Evolutionary conservation across 92 coral and sea anemone genomes (phyloP).

Genomic region (Siderastrea radians): DNA sequence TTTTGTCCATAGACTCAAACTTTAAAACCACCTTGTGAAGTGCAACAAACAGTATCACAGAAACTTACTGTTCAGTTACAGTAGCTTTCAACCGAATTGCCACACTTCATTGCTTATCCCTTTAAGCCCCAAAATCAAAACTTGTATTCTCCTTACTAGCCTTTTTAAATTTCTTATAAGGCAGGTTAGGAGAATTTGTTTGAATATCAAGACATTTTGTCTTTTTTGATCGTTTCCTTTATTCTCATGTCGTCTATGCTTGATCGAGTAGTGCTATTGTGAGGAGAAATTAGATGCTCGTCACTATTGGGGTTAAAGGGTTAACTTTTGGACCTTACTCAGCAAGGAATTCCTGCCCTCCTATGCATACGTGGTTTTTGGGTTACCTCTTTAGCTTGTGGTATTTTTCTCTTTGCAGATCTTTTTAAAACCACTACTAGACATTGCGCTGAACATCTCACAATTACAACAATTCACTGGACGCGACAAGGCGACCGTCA

Average conservation of each 20-base stretch:
- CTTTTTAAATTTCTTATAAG: no score
- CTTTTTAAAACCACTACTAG: constrained; percentile 86
- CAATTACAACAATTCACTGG: constrained; percentile 89
- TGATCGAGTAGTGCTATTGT: no score
- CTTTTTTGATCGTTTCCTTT: no score
- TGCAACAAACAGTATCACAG: neutral
- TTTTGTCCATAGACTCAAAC: no score
- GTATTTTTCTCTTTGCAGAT: constrained; percentile 56
- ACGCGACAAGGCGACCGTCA: constrained; percentile 89
- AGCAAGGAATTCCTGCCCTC: no score
- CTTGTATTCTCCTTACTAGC: neutral
- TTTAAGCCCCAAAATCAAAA: neutral
- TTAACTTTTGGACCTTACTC: no score
- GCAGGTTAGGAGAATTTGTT: no score
- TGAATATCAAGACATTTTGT: no score
- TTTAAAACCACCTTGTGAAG: no score
- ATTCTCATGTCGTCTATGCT: no score
- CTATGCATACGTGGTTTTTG: neutral
- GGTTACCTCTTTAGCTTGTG: neutral
- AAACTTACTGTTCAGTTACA: neutral
- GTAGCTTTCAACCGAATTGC: neutral
- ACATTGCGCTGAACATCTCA: constrained; percentile 89
- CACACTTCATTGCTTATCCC: neutral
- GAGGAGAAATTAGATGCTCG: no score
- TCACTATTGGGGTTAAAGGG: no score